These are phyloP conservation scores for Semicossyphus pulcher DNA, from an alignment of 2,113 vertebrate genomes.

Conservation along the genomic window DNA sequence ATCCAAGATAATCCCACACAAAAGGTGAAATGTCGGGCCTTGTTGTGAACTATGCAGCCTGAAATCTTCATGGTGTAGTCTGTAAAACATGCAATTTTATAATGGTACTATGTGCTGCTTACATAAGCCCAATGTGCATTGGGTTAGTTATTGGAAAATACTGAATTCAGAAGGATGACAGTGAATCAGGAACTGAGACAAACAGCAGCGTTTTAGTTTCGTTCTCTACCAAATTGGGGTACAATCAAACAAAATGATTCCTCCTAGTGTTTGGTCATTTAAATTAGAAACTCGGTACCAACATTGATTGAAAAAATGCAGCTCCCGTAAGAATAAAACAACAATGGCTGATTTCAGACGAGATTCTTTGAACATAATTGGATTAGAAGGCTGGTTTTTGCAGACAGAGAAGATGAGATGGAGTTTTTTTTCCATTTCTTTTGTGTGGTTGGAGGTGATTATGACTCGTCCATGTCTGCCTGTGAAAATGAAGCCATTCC, in stretches of 20 bases:
- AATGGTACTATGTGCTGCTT: too few relatives aligned
- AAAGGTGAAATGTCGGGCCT: background rate
- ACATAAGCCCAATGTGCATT: too few relatives aligned
- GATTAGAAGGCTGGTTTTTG: constrained; percentile 69
- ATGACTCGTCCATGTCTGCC: constrained; percentile 68
- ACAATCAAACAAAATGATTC: constrained; percentile 35
- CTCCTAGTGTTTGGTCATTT: constrained; percentile 20
- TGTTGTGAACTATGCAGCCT: background rate
- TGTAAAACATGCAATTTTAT: background rate
- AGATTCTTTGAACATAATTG: constrained; percentile 71
- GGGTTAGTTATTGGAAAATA: too few relatives aligned
- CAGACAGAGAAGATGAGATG: constrained; percentile 56
- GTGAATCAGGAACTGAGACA: background rate
- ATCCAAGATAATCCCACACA: background rate
- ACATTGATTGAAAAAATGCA: constrained; percentile 53
- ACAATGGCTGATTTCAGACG: constrained; percentile 61
- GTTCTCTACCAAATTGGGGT: constrained; percentile 29
- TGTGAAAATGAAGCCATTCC: constrained; percentile 52
- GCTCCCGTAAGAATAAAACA: constrained; percentile 46
- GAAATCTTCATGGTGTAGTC: background rate
- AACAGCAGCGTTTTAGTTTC: background rate
- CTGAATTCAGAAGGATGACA: background rate
- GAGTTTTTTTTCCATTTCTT: constrained; percentile 63
- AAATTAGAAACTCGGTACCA: constrained; percentile 17
- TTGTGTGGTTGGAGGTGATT: constrained; percentile 73